Base-by-base conservation (phyloP, 2,797 vertebrate species). In the Mastacembelus armatus region DNA sequence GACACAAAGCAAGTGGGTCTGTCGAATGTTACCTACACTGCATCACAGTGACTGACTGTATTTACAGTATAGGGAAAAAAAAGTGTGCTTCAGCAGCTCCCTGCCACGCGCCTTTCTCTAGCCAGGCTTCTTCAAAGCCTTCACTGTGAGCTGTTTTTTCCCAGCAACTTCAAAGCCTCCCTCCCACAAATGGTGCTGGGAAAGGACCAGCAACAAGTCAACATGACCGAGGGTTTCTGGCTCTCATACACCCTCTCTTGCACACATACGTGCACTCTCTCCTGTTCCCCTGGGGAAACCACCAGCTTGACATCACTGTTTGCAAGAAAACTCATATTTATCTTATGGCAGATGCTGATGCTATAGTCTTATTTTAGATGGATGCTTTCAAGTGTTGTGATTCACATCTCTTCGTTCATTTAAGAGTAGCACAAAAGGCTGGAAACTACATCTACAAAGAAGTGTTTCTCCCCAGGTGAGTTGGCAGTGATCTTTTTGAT, bases 101-200 rank as follows among this genome's bases (percentile, higher is more conserved):
- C 78, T 32, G 76, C 85, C 88, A 83, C 55, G 52, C 22, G 63
- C 44, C 78, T 76, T 62, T 61, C 67, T 74, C 59, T 74, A 66
- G 3, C 66, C 58, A 54, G 50, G 68, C 71, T 71, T 42, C 81
- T 89, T 90, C 89, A 89, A 90, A 92, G 87, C 61, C 57, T 71
- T 64, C 8, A 71, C 85, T 85, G 71, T 77, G 82, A 86, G 85
- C 78, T 74, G 71, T 85, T 83, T 81, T n/a, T 83, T 40, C 59
- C 75, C 27, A 26, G 79, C 71, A 71, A 83, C 90, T 90, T 91
- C 89, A 92, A 91, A 91, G 86, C 79, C 11, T 67, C 62, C 83
- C 83, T 86, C 83, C 79, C 85, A 78, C 83, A 76, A 85, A 73
- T 44, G 16, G 71, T 6, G 60, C 71, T 32, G 42, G 66, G 73